Evolutionary conservation across 2,113 vertebrate species (phyloP).

Genomic region (Clarias macrocephalus): DNA sequence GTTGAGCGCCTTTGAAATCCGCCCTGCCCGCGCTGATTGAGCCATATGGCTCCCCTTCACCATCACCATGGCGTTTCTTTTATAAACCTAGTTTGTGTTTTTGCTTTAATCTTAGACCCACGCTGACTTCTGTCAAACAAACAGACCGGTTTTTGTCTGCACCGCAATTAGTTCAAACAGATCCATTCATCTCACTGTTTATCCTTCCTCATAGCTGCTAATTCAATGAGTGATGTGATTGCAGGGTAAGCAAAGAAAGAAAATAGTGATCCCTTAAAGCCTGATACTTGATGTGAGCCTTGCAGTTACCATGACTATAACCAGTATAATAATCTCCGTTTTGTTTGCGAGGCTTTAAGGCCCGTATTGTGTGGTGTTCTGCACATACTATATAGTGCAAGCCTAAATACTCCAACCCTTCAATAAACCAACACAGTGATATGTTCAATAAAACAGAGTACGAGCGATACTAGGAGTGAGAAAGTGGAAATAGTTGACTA

Average conservation of each 20-base stretch:
- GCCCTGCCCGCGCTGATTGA: background rate
- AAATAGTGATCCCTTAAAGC: conserved; percentile 7
- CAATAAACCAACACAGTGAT: conserved; percentile 38
- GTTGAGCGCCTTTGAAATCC: conserved; percentile 14
- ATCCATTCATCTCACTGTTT: conserved; percentile 56
- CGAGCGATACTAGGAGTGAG: background rate
- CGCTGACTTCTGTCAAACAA: conserved; percentile 55
- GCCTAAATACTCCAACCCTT: conserved; percentile 42
- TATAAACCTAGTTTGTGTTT: conserved; percentile 44
- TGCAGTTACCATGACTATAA: conserved; percentile 55
- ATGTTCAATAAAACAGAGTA: background rate
- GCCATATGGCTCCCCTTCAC: background rate
- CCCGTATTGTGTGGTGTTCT: conserved; percentile 56
- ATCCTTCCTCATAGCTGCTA: conserved; percentile 53
- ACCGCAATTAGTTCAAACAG: conserved; percentile 64
- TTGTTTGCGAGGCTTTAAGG: conserved; percentile 50
- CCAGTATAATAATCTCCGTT: conserved; percentile 50
- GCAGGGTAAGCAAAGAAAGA: conserved; percentile 37
- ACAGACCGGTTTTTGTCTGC: conserved; percentile 56
- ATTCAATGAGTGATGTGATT: conserved; percentile 45
- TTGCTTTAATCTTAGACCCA: conserved; percentile 29
- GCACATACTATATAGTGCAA: conserved; percentile 46
- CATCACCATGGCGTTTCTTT: conserved; percentile 10
- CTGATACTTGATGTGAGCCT: conserved; percentile 39
- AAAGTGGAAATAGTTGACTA: conserved; percentile 38